Base-by-base conservation (phyloP, 2,888 invertebrate genomes). In the Beris morrisii region DNA sequence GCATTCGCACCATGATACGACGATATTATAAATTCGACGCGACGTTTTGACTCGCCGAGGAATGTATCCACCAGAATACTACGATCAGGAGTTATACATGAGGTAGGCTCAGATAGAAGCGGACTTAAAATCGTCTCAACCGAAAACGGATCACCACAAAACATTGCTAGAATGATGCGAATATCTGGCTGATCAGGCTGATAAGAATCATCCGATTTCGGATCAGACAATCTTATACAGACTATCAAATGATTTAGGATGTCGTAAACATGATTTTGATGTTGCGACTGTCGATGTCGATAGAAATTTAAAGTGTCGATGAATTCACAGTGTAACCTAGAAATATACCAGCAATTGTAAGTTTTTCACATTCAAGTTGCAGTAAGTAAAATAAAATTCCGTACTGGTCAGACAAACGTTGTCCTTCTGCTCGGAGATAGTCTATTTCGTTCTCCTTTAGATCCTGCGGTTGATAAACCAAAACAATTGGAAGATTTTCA, bases 1-100 rank as follows among this genome's bases (percentile, higher is more conserved):
- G 93, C 92, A 81, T 92, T 92, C 46, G 95, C 94, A 64, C 95
- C 94, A 78, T 97, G 97, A 82, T 94, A 97, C 74, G 96, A 95
- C 28, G 95, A 92, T 73, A 96, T 89, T 72, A 93, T 93, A n/a
- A 94, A 86, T 83, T 93, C 93, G 6, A 93, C 91, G 75, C 91
- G 89, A 73, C 93, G 84, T 78, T 95, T 95, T 15, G 92, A 91
- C 78, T 93, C 93, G 0, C 95, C 95, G 50, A 97, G 84, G 79
- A 93, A 95, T 4, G 95, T 94, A 82, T 97, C 95, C 46, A 97
- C 86, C 69, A 94, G 91, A 72, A 97, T 89, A 69, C 93, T 92
- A 66, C 93, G 87, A 75, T 94, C 92, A 43, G 74, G 73, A 63
- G 79, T 75, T 67, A 79, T 77, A 1, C 92, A 91, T 55, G 92